These are phyloP conservation scores for Dynastes maya DNA, from an alignment of 2,888 invertebrate genomes.

Conservation along the genomic window DNA sequence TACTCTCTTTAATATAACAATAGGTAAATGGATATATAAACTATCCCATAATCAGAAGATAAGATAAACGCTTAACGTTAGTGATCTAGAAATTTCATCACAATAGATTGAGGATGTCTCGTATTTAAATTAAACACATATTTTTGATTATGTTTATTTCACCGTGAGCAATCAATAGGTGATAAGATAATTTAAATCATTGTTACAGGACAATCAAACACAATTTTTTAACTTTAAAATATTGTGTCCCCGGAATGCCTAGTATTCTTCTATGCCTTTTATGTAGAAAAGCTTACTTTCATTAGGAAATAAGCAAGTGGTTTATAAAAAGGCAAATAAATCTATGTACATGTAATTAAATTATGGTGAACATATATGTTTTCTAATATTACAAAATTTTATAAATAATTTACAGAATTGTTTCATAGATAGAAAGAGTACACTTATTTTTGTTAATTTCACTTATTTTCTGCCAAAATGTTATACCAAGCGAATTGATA, in stretches of 20 bases:
- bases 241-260: conserved; percentile 23
- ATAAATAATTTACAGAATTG: too few relatives aligned
- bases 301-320: conserved; percentile 7
- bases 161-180: not conserved
- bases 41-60: conserved; percentile 27
- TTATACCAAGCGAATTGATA: too few relatives aligned
- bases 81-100: conserved; percentile 1
- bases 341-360: not conserved
- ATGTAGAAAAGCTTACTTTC: conserved; percentile 4
- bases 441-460: too few relatives aligned
- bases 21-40: conserved; percentile 1
- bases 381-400: too few relatives aligned
- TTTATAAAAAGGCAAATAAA: conserved; percentile 13
- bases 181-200: conserved; percentile 1
- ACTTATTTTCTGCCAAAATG: too few relatives aligned
- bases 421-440: too few relatives aligned
- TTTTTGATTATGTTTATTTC: not conserved
- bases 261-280: conserved; percentile 22
- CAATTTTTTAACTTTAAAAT: conserved; percentile 17
- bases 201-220: conserved; percentile 37
- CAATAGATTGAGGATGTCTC: not conserved
- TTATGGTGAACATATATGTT: too few relatives aligned
- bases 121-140: conserved; percentile 1
- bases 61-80: conserved; percentile 18
- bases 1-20: conserved; percentile 3